These are phyloP conservation scores for Acipenser ruthenus DNA, from an alignment of 2,797 vertebrate species.

Conservation along the genomic window DNA sequence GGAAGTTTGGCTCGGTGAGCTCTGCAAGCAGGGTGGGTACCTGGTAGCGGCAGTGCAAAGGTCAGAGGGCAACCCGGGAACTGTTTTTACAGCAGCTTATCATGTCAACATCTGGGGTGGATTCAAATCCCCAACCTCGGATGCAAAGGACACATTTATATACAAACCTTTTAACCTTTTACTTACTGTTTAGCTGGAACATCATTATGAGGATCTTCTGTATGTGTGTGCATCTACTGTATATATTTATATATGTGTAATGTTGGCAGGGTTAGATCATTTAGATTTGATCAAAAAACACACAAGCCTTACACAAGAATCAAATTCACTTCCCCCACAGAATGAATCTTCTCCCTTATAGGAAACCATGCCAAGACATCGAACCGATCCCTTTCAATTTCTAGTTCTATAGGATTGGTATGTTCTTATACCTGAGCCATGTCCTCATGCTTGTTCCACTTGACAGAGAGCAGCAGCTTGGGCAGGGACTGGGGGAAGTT, in stretches of 20 bases:
- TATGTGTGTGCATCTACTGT: too few species aligned
- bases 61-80: conserved; percentile 19
- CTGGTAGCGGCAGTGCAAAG: conserved; percentile 16
- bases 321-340: too few species aligned
- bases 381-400: too few species aligned
- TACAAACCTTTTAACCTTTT: neutral
- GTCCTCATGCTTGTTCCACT: conserved; percentile 98
- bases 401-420: too few species aligned
- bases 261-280: too few species aligned
- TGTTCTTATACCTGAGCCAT: conserved; percentile 87
- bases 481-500: conserved; percentile 91
- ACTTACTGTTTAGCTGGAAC: too few species aligned
- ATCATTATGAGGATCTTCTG: too few species aligned
- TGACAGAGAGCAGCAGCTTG: conserved; percentile 90
- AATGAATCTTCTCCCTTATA: too few species aligned
- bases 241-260: too few species aligned
- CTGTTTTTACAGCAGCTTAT: conserved; percentile 16
- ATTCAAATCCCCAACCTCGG: neutral
- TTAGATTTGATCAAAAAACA: too few species aligned
- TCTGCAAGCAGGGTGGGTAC: conserved; percentile 18
- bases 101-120: neutral
- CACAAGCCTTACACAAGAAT: too few species aligned
- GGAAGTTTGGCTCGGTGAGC: conserved; percentile 22
- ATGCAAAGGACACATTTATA: neutral
- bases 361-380: too few species aligned